A percentile compares a stretch with the other conserved stretches of the same genome.
These are phyloP conservation scores for Dugesia japonica DNA, from an alignment of 2,888 invertebrate genomes.

Conservation along the genomic window DNA sequence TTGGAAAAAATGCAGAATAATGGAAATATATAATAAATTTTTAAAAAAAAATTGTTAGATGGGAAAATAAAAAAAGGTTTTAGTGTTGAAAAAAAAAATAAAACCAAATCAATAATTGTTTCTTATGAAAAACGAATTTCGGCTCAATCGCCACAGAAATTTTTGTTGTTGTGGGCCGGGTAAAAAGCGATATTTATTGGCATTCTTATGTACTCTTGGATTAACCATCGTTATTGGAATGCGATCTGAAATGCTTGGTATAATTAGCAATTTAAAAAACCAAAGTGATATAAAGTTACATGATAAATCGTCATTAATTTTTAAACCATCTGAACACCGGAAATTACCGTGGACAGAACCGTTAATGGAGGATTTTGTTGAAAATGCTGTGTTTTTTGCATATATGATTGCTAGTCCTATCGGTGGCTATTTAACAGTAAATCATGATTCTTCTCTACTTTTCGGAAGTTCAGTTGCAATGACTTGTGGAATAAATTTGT, in stretches of 20 bases:
- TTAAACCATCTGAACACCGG: conserved; percentile 26
- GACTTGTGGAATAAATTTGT: conserved; percentile 35
- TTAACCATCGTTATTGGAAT: conserved; percentile 35
- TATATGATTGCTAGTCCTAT: conserved; percentile 35
- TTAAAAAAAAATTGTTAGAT: no score
- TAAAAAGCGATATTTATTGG: conserved; percentile 34
- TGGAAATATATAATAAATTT: no score
- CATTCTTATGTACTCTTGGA: conserved; percentile 33
- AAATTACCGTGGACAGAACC: conserved; percentile 33
- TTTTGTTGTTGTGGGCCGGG: conserved; percentile 35
- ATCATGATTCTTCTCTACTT: conserved; percentile 34
- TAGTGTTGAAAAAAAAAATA: no score
- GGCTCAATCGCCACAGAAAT: neutral
- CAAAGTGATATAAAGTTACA: neutral
- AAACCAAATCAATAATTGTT: no score
- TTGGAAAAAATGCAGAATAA: no score
- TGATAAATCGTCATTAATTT: conserved; percentile 16
- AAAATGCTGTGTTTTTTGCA: conserved; percentile 34
- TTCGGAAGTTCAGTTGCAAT: conserved; percentile 35
- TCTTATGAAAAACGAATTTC: conserved; percentile 20
- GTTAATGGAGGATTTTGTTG: conserved; percentile 33
- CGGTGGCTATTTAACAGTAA: conserved; percentile 34
- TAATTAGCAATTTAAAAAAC: conserved; percentile 30
- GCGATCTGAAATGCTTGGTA: conserved; percentile 35
- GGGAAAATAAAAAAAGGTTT: no score